Evolutionary conservation across 23 tunicate genomes (phyloP).

Genomic region (Halocynthia roretzi): DNA sequence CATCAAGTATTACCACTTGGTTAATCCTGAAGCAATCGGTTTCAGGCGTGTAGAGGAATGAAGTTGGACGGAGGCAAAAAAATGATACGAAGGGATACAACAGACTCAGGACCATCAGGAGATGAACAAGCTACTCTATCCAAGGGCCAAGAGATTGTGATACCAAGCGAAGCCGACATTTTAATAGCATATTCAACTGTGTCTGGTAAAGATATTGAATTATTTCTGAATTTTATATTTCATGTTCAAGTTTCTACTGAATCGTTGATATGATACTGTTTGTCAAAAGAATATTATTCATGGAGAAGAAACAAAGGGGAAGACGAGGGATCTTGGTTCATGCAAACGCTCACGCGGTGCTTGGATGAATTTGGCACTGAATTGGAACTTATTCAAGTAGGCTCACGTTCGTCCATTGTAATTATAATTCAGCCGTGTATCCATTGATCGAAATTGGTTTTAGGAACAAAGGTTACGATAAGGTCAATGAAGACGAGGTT

Average conservation of each 20-base stretch:
- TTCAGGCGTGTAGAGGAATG: constrained; percentile 35
- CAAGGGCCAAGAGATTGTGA: background rate
- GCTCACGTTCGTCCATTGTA: background rate
- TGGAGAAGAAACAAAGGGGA: constrained; percentile 23
- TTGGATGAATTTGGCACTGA: constrained; percentile 11
- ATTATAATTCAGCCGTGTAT: too few relatives aligned
- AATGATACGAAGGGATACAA: too few relatives aligned
- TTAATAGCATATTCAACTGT: constrained; percentile 47
- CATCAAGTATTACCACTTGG: too few relatives aligned
- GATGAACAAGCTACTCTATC: too few relatives aligned
- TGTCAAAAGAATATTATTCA: constrained; percentile 38
- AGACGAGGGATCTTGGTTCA: constrained; percentile 50
- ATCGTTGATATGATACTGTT: too few relatives aligned
- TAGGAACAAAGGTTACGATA: too few relatives aligned
- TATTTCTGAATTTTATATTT: too few relatives aligned
- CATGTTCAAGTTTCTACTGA: too few relatives aligned
- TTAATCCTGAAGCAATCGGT: too few relatives aligned
- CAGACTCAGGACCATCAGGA: too few relatives aligned
- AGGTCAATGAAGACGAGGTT: too few relatives aligned
- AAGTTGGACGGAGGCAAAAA: constrained; percentile 20
- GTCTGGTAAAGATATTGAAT: constrained; percentile 13
- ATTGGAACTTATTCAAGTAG: constrained; percentile 44
- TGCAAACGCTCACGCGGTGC: constrained; percentile 28
- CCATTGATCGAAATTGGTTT: too few relatives aligned
- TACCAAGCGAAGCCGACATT: constrained; percentile 53